Evolutionary conservation across 2,113 vertebrate genomes (phyloP), one percentile per base, ranked within the genome.

Genomic region (Indicator indicator): DNA sequence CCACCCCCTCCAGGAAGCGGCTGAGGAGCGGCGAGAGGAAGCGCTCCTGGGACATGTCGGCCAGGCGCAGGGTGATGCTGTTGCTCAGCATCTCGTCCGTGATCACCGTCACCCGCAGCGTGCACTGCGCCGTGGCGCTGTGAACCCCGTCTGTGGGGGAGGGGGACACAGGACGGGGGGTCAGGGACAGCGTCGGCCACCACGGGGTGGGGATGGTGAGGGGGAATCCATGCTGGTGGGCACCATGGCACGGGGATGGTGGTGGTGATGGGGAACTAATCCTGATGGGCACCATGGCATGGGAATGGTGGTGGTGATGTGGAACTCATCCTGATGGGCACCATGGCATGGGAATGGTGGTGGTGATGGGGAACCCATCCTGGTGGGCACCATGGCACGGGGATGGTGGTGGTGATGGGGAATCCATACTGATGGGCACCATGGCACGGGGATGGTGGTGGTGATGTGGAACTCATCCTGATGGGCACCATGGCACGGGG

Each of bases 61-160:
- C 98, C 96, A 99, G 95, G 26, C 99, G 98, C 81, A 99, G 87
- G 1, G 99, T 99, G 98, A 99, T 99, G 91, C 99, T 99, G 98
- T 99, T 99, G 93, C 99, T 99, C 84, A 99, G 97, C 99, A 99
- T 99, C 94, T 99, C 99, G 27, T 99, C 99, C 0, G 99, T 99
- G 98, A 99, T 98, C 96, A 99, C 98, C 65, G 98, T 99, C 96
- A 99, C 99, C 23, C 98, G 98, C 76, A 99, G 98, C 0, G 98
- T 97, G 80, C 99, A 99, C 97, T 99, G 99, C 2, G 99, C 99
- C 0, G 98, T 98, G 48, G 99, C 98, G 0, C 98, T 98, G 97
- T 99, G 99, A 74, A 99, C 86, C 0, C 99, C 99, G 16, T 99
- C 99, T 99, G 96, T 0, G 11, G 23, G 36, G 28, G 30, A 5